Conservation (phyloP, 1,140 invertebrate species). For the Drosophila quadrilineata region DNA sequence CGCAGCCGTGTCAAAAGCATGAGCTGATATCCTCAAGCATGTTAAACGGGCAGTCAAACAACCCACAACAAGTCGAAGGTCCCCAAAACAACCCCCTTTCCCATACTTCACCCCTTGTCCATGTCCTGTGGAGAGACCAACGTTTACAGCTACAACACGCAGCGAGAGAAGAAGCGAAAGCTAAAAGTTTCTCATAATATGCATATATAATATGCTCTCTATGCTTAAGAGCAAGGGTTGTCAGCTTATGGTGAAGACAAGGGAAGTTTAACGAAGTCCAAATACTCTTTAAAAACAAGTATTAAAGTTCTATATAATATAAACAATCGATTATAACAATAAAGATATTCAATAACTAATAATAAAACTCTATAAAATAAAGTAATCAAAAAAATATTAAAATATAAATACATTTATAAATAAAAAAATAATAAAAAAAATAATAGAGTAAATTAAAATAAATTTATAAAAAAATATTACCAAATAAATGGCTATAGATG, state of each 20-base stretch:
- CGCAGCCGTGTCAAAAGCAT: conserved; percentile 41
- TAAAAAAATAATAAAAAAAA: too few species aligned
- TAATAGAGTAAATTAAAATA: too few species aligned
- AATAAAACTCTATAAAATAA: too few species aligned
- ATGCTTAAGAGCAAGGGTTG: background rate
- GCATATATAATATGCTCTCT: conserved; percentile 32
- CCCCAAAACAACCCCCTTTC: too few species aligned
- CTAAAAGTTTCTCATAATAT: conserved; percentile 58
- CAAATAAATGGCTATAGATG: background rate
- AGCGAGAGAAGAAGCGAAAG: too few species aligned
- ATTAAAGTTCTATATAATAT: too few species aligned
- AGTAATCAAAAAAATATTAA: too few species aligned
- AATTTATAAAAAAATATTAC: background rate
- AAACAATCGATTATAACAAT: too few species aligned
- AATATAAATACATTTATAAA: too few species aligned
- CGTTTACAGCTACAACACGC: conserved; percentile 4
- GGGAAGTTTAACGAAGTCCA: background rate
- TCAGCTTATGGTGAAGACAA: too few species aligned
- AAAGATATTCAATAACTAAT: too few species aligned
- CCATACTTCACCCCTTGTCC: background rate
- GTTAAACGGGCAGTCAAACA: conserved; percentile 37
- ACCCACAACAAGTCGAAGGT: background rate
- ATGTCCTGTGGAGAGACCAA: background rate
- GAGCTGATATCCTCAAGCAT: conserved; percentile 30
- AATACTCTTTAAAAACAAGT: background rate